Conservation (phyloP, 2,113 vertebrate genomes). For the Mustela nigripes region DNA sequence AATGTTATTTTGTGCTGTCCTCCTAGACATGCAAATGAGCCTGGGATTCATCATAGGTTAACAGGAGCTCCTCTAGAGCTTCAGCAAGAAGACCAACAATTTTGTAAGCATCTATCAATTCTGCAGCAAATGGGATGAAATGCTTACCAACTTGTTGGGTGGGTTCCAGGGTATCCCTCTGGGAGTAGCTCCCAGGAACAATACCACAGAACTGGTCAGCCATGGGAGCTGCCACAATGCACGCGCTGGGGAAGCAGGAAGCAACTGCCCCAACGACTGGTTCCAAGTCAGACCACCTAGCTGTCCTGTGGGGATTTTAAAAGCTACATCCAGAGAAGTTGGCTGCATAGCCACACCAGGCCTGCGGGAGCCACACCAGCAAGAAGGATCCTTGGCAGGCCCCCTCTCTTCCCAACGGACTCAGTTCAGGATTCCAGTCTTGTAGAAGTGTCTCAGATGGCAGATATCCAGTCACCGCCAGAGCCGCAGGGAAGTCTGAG, state of each 20-base stretch:
- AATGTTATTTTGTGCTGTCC: background rate
- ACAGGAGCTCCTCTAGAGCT: background rate
- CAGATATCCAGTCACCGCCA: background rate
- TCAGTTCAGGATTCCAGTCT: background rate
- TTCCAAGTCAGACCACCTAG: background rate
- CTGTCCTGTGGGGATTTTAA: background rate
- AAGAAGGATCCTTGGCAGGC: background rate
- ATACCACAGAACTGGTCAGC: background rate
- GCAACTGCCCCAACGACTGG: no score
- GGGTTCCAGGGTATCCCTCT: background rate
- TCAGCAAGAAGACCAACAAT: background rate
- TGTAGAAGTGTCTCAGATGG: accelerated
- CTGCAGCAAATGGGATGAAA: background rate
- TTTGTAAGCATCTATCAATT: background rate
- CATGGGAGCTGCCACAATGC: background rate
- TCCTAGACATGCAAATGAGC: background rate
- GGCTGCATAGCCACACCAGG: accelerated
- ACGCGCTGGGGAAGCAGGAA: background rate
- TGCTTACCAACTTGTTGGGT: background rate
- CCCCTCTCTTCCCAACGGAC: background rate
- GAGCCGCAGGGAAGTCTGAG: background rate
- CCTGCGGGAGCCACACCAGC: no score
- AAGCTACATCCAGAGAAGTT: background rate
- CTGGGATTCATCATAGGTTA: background rate
- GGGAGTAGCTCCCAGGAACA: background rate